phyloP scores from a whole-genome alignment of 92 coral and sea anemone species.

The Palythoa grandis region DNA sequence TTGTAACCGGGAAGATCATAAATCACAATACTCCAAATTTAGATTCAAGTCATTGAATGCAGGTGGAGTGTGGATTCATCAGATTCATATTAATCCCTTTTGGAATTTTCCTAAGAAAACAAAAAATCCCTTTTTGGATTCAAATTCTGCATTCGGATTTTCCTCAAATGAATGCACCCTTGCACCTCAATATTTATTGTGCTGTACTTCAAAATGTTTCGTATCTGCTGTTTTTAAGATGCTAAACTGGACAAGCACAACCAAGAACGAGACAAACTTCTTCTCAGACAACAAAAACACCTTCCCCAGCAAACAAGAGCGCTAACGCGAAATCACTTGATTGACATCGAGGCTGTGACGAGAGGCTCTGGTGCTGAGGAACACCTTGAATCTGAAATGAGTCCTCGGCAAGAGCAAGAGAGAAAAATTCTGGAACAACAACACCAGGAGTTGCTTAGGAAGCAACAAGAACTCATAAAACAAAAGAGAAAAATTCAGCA shows the following conservation, averaged over 20 bases:
- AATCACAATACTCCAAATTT: too few relatives aligned
- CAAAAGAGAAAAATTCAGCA: constrained; percentile 66
- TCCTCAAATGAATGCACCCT: too few relatives aligned
- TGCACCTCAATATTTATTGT: background rate
- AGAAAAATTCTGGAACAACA: constrained; percentile 49
- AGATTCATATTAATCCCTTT: too few relatives aligned
- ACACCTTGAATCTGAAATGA: background rate
- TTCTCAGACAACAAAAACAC: constrained; percentile 53
- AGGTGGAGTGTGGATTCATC: too few relatives aligned
- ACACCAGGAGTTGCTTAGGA: constrained; percentile 51
- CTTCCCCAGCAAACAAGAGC: constrained; percentile 50
- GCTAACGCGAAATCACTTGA: constrained; percentile 50
- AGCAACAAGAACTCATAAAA: constrained; percentile 65
- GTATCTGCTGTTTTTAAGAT: background rate
- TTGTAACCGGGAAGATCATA: too few relatives aligned
- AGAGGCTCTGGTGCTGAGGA: constrained; percentile 39
- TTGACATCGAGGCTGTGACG: constrained; percentile 37
- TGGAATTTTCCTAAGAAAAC: too few relatives aligned
- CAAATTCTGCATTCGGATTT: too few relatives aligned
- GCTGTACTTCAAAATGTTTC: background rate
- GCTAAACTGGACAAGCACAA: constrained; percentile 56
- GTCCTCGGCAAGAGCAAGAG: constrained; percentile 43
- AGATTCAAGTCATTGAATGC: too few relatives aligned
- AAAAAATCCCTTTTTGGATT: too few relatives aligned
- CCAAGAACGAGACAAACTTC: constrained; percentile 44